Evolutionary conservation across 1,140 invertebrate genomes (phyloP).

Genomic region (Papilio dardanus): DNA sequence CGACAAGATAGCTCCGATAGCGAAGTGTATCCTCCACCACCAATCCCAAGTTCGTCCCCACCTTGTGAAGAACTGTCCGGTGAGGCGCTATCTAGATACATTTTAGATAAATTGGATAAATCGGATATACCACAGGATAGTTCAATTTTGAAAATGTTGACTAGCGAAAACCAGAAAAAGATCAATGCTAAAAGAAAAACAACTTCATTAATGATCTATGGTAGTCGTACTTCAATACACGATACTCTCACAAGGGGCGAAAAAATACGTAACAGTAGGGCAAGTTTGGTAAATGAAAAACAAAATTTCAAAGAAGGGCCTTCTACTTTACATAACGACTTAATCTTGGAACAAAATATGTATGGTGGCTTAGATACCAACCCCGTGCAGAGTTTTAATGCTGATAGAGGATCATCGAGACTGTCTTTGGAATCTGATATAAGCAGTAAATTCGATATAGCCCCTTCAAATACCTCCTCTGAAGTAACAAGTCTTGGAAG

Average conservation of each 20-base stretch:
- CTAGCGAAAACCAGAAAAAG: conserved; percentile 76
- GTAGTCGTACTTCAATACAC: conserved; percentile 80
- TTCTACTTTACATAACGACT: conserved; percentile 62
- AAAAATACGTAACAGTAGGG: conserved; percentile 77
- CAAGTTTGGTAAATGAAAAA: conserved; percentile 69
- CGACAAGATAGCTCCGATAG: conserved; percentile 92
- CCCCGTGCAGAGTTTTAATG: conserved; percentile 78
- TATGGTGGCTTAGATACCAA: conserved; percentile 75
- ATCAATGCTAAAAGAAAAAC: conserved; percentile 75
- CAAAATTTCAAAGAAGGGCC: conserved; percentile 58
- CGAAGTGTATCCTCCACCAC: conserved; percentile 91
- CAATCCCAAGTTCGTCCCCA: conserved; percentile 89
- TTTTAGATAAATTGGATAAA: conserved; percentile 77
- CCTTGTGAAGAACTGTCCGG: conserved; percentile 85
- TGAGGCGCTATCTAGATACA: conserved; percentile 75
- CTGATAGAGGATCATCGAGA: conserved; percentile 77
- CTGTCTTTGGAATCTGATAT: conserved; percentile 79
- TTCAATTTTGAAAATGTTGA: conserved; percentile 79
- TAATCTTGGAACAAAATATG: conserved; percentile 67
- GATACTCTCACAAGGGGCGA: conserved; percentile 81
- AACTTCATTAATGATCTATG: conserved; percentile 81
- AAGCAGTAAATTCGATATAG: conserved; percentile 80
- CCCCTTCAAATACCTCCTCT: conserved; percentile 67
- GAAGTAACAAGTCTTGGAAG: conserved; percentile 73
- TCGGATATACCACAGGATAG: conserved; percentile 75